These are phyloP conservation scores for Argynnis bischoffii DNA, from an alignment of 2,888 invertebrate genomes.

Conservation along the genomic window DNA sequence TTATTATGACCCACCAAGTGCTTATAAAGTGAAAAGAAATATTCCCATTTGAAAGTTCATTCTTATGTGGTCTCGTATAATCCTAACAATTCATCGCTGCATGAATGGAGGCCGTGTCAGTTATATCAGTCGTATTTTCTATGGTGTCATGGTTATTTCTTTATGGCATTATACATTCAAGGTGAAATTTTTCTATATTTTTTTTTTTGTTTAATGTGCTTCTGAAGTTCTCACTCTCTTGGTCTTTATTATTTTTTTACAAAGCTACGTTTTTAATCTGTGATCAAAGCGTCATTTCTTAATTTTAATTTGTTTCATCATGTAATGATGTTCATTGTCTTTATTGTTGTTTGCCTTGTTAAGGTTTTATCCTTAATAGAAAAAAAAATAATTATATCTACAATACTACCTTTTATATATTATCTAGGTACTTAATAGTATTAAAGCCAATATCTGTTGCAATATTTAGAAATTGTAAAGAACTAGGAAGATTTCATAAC, in stretches of 20 bases:
- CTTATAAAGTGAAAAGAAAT: constrained; percentile 34
- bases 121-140: constrained; percentile 55
- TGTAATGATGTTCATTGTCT: constrained; percentile 7
- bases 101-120: constrained; percentile 63
- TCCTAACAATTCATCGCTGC: constrained; percentile 63
- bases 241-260: background rate
- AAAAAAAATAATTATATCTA: background rate
- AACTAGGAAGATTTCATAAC: background rate
- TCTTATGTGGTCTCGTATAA: constrained; percentile 40
- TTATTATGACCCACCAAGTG: constrained; percentile 50
- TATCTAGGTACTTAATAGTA: no score
- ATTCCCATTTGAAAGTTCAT: constrained; percentile 44
- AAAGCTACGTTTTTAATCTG: background rate
- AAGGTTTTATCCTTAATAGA: background rate
- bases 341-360: constrained; percentile 11
- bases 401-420: no score
- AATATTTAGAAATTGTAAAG: no score
- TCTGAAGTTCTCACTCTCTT: background rate
- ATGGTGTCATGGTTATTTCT: constrained; percentile 51
- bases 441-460: no score
- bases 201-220: constrained; percentile 43
- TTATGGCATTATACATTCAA: constrained; percentile 67
- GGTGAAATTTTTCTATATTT: constrained; percentile 56
- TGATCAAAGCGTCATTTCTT: background rate
- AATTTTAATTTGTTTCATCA: no score